Evolutionary conservation across 2,888 invertebrate genomes (phyloP).

Genomic region (Hypsopygia costalis): DNA sequence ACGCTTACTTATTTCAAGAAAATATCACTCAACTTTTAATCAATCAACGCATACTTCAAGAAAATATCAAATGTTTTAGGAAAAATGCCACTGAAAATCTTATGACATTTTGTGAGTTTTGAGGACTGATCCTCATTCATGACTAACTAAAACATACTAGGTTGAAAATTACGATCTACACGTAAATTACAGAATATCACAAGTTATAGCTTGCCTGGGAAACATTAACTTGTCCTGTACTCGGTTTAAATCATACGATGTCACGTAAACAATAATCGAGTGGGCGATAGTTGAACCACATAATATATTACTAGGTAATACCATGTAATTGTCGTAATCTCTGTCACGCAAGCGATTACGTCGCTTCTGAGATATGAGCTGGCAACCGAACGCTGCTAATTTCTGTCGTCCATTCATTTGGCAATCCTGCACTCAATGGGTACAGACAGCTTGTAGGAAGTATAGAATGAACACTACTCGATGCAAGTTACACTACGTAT

Average conservation of each 20-base stretch:
- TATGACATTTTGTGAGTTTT: no score
- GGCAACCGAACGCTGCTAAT: constrained; percentile 71
- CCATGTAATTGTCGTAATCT: constrained; percentile 61
- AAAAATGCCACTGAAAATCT: no score
- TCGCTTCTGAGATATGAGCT: constrained; percentile 64
- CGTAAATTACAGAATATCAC: no score
- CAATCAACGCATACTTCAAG: no score
- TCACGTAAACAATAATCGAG: constrained; percentile 58
- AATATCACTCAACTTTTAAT: no score
- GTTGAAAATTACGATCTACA: no score
- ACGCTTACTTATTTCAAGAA: no score
- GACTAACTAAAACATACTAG: no score
- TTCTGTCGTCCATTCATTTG: constrained; percentile 73
- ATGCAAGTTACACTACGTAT: constrained; percentile 8
- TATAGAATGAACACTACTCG: constrained; percentile 26
- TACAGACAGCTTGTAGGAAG: constrained; percentile 54
- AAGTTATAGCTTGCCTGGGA: not conserved
- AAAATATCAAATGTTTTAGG: no score
- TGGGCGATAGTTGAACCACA: constrained; percentile 50
- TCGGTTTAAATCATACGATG: constrained; percentile 49
- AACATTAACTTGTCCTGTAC: constrained; percentile 16
- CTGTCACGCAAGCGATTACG: constrained; percentile 59
- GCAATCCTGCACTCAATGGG: constrained; percentile 65
- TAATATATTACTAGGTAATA: constrained; percentile 66
- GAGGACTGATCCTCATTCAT: not conserved